Base-by-base conservation (phyloP, 1,140 invertebrate genomes). In the Drosophila ohnishii region DNA sequence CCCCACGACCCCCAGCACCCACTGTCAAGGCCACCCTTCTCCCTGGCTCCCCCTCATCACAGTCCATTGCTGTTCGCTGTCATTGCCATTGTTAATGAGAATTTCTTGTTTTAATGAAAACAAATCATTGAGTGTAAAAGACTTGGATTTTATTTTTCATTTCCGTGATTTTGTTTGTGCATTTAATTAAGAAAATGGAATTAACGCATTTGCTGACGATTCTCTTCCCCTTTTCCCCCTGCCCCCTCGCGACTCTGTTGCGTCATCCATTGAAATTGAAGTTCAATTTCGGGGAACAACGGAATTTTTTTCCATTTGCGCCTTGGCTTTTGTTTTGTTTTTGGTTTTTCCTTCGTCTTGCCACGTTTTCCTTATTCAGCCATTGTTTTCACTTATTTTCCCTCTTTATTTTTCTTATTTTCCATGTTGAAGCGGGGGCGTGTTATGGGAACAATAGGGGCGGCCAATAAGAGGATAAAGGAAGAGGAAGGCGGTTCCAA, bases 91-190 rank as follows among this genome's bases (percentile, higher is more conserved):
- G 88, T 90, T 90, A 90, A 90, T 90, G 88, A 90, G 83, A 90
- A 90, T 90, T 90, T 90, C 84, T 85, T 90, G 83, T 88, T 89
- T 90, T 90, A 90, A 90, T 90, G 83, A 88, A 90, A 90, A 90
- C 88, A 90, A 90, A 90, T 90, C 88, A 90, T 90, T 90, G 88
- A 90, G 88, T 90, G 88, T 90, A 90, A 90, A 90, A 87, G 81
- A 89, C 87, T 87, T 82, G 83, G 87, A 84, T 87, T 84, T 90
- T 90, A 90, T 90, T 90, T 90, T 90, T 90, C 87, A 90, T 90
- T 90, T 83, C 87, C 85, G 87, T 90, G 87, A 90, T 86, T 90
- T 87, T 86, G 86, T 89, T 89, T 89, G 81, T 89, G 82, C 82
- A 86, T 90, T 90, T 90, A 90, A 90, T 90, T 90, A 90, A 90